Evolutionary conservation across 1,140 invertebrate genomes (phyloP).

Genomic region (Apis dorsata): DNA sequence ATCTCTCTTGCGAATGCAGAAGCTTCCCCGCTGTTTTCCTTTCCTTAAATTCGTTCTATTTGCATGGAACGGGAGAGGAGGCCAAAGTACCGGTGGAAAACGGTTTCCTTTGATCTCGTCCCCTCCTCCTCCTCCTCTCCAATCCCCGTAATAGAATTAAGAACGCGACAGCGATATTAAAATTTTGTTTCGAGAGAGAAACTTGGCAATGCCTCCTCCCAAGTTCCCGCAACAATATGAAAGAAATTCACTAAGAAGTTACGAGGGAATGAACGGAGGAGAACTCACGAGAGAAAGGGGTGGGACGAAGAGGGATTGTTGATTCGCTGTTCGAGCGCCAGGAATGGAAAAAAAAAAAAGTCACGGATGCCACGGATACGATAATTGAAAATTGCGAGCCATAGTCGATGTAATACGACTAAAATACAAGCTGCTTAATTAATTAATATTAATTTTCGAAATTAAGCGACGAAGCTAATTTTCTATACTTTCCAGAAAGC

Average conservation of each 20-base stretch:
- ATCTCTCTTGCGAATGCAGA: slow-evolving; percentile 16
- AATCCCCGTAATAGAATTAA: slow-evolving; percentile 40
- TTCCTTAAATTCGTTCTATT: slow-evolving; percentile 29
- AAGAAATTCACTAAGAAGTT: slow-evolving; percentile 55
- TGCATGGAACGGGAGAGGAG: background rate
- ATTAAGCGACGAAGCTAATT: slow-evolving; percentile 27
- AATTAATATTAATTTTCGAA: slow-evolving; percentile 56
- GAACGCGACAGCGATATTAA: slow-evolving; percentile 52
- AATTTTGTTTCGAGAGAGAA: slow-evolving; percentile 44
- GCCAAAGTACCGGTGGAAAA: background rate
- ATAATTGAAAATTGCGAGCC: slow-evolving; percentile 38
- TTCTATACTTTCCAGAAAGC: slow-evolving; percentile 19
- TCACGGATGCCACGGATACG: background rate
- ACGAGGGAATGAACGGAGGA: slow-evolving; percentile 17
- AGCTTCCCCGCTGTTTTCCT: slow-evolving; percentile 15
- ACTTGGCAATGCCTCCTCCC: slow-evolving; percentile 29
- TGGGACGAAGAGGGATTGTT: background rate
- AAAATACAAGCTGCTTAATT: slow-evolving; percentile 22
- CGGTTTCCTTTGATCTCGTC: slow-evolving; percentile 35
- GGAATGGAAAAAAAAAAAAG: background rate
- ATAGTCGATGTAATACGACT: slow-evolving; percentile 21
- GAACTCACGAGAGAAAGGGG: background rate
- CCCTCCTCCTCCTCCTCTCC: background rate
- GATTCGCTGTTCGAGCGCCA: background rate
- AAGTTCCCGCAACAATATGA: slow-evolving; percentile 53